Conservation (phyloP, 2,888 invertebrate genomes). For the Flexamia atlantica region DNA sequence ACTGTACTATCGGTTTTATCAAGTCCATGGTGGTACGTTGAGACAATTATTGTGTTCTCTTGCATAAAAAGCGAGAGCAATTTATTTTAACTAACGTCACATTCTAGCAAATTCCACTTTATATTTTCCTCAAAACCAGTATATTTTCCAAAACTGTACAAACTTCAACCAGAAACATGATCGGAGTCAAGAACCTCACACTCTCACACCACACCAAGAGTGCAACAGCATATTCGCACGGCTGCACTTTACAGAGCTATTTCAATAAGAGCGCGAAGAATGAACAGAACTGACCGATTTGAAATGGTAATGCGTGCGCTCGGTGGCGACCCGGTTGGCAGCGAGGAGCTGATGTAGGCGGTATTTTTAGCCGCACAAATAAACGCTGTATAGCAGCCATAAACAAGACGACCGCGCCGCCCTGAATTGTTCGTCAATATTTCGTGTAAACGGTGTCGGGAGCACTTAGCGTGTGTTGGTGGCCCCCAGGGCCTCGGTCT, state of each 20-base stretch:
- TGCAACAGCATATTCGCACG: too few species aligned
- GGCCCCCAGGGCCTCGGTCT: neutral
- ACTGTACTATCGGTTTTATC: too few species aligned
- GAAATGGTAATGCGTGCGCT: neutral
- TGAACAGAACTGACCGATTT: neutral
- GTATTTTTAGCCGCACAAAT: conserved; percentile 51
- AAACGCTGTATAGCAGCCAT: conserved; percentile 31
- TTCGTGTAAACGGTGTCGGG: neutral
- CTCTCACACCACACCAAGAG: too few species aligned
- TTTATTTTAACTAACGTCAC: too few species aligned
- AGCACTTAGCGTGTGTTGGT: neutral
- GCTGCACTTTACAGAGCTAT: neutral
- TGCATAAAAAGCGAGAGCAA: too few species aligned
- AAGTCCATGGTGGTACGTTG: too few species aligned
- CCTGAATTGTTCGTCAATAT: conserved; percentile 16
- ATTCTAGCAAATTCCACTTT: too few species aligned
- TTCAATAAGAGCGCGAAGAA: neutral
- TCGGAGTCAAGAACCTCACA: too few species aligned
- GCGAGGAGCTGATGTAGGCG: conserved; percentile 32
- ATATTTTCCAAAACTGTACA: too few species aligned
- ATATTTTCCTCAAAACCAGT: too few species aligned
- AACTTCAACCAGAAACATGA: too few species aligned
- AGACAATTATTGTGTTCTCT: too few species aligned
- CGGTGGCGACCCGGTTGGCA: conserved; percentile 33
- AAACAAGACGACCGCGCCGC: neutral